Conservation (phyloP, 2,113 vertebrate genomes). For the Myiozetetes cayanensis region DNA sequence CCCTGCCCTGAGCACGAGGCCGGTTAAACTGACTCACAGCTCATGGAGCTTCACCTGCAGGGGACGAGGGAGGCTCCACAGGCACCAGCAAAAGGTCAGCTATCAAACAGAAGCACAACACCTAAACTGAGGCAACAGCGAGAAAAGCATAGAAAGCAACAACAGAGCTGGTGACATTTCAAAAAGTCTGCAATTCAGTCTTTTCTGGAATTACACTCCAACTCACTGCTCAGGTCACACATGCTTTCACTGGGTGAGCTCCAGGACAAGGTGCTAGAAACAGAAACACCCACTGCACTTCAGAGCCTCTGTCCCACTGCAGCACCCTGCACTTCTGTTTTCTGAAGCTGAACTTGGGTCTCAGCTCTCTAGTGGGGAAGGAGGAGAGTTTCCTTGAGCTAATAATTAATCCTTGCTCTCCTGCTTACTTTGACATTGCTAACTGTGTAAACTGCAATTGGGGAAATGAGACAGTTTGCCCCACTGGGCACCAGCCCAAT, state of each 20-base stretch:
- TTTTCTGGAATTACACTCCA: background rate
- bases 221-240: background rate
- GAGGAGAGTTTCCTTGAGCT: background rate
- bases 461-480: background rate
- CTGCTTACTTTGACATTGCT: background rate
- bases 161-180: background rate
- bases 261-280: background rate
- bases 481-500: background rate
- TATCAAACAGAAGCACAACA: background rate
- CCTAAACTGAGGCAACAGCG: background rate
- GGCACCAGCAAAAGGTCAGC: background rate
- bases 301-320: background rate
- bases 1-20: background rate
- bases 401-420: background rate
- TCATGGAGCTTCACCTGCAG: background rate
- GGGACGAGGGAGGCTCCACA: background rate
- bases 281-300: background rate
- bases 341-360: background rate
- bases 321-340: background rate
- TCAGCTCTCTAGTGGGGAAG: background rate
- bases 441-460: background rate
- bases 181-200: background rate
- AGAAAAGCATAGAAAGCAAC: background rate
- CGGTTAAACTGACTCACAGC: accelerated
- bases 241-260: background rate